A percentile compares a stretch with the other conserved stretches of the same genome.
Conservation (phyloP, 2,888 invertebrate genomes). For the Tillus elongatus region DNA sequence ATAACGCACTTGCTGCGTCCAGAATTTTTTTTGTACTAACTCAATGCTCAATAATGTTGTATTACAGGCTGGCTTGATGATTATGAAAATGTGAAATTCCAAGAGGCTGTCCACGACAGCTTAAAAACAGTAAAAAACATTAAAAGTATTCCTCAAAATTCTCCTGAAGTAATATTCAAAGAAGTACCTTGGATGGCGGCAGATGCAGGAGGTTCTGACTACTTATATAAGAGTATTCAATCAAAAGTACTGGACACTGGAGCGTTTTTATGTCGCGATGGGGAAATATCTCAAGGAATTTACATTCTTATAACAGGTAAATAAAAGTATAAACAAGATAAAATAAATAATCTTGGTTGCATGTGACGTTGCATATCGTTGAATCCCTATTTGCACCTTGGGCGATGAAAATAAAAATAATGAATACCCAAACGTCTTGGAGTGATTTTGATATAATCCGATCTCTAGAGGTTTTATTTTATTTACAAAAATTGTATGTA, state of each 20-base stretch:
- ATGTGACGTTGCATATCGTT: too few species aligned
- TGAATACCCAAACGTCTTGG: too few species aligned
- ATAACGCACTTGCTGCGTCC: too few species aligned
- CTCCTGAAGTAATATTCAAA: neutral
- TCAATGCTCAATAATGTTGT: too few species aligned
- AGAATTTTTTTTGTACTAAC: too few species aligned
- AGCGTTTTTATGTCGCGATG: neutral
- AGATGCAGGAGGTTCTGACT: neutral
- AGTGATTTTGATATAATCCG: too few species aligned
- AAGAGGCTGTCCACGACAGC: neutral
- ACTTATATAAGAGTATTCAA: neutral
- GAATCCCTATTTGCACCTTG: too few species aligned
- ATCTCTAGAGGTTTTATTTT: too few species aligned
- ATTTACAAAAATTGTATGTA: too few species aligned
- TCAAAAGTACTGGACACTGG: neutral
- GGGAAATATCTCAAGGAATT: neutral
- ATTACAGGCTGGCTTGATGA: neutral
- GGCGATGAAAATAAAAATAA: too few species aligned
- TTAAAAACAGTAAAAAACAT: neutral
- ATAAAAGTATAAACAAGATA: too few species aligned
- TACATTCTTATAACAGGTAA: neutral
- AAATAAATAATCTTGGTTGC: too few species aligned
- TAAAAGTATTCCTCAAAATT: neutral
- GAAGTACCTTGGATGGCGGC: neutral
- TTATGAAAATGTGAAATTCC: neutral